Percentiles rank a stretch among this genome's conserved stretches.
Evolutionary conservation across 2,797 vertebrate genomes (phyloP).

Genomic region (Scarus forsteni): DNA sequence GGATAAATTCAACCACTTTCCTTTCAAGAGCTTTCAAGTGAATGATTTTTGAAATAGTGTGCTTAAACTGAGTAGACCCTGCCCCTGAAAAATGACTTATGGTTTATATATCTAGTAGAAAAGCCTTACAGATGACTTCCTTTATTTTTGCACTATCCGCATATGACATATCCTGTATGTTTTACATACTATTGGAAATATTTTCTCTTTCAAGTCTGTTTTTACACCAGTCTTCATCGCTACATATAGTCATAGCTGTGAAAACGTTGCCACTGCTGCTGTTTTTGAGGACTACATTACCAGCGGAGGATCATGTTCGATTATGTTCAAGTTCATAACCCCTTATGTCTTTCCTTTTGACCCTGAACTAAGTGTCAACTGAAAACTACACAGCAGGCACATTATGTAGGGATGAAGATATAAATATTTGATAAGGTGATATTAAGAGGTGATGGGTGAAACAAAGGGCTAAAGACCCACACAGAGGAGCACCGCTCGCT

Average conservation of each 20-base stretch:
- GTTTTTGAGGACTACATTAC: not conserved
- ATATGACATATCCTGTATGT: too few relatives aligned
- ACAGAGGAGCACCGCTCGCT: constrained; percentile 26
- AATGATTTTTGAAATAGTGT: too few relatives aligned
- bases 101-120: not conserved
- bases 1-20: too few relatives aligned
- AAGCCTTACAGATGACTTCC: not conserved
- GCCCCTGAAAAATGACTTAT: too few relatives aligned
- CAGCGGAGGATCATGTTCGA: not conserved
- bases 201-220: not conserved
- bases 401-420: constrained; percentile 36
- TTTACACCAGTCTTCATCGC: not conserved
- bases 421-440: constrained; percentile 69
- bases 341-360: constrained; percentile 34
- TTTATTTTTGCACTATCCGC: not conserved
- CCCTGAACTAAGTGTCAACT: constrained; percentile 28
- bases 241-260: too few relatives aligned
- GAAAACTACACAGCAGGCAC: constrained; percentile 20
- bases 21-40: too few relatives aligned
- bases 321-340: constrained; percentile 28
- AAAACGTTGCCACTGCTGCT: not conserved
- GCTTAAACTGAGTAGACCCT: too few relatives aligned
- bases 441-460: constrained; percentile 47
- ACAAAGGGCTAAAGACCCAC: constrained; percentile 45
- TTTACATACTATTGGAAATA: too few relatives aligned